phyloP scores from a whole-genome alignment of 1,140 invertebrate species.

The Drosophila watanabei region DNA sequence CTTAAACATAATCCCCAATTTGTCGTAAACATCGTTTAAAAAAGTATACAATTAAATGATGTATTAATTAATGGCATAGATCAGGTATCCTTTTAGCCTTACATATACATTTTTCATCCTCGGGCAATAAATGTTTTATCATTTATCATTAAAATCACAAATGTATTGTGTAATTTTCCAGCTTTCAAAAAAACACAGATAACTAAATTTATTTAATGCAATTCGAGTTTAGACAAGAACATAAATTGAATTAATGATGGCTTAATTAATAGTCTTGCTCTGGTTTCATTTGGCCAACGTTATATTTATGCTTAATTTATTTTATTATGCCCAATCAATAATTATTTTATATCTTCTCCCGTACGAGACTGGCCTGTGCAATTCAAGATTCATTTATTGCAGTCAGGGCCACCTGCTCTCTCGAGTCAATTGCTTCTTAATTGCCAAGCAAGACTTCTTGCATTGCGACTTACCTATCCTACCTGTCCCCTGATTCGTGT shows the following conservation, averaged over 20 bases:
- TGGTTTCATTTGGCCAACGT: conserved; percentile 6
- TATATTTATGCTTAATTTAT: conserved; percentile 7
- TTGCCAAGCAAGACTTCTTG: conserved; percentile 37
- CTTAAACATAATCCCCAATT: rapidly evolving
- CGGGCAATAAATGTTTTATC: neutral
- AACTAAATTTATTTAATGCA: conserved; percentile 9
- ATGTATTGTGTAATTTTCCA: neutral
- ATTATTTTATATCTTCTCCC: conserved; percentile 1
- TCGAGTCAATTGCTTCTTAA: conserved; percentile 44
- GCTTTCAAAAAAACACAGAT: neutral
- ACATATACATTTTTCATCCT: neutral
- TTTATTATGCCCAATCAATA: conserved; percentile 30
- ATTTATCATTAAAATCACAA: neutral
- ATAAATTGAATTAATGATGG: conserved; percentile 16
- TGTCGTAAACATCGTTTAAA: neutral
- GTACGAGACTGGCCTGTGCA: conserved; percentile 1
- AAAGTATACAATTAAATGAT: neutral
- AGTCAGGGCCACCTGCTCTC: conserved; percentile 8
- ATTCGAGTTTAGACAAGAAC: neutral
- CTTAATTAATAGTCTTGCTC: conserved; percentile 13
- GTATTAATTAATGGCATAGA: neutral
- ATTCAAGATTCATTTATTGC: conserved; percentile 28
- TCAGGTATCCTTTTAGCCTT: neutral
- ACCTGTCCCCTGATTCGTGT: conserved; percentile 39
- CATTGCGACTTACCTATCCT: neutral